Evolutionary conservation across 2,888 invertebrate species (phyloP).

Genomic region (Cristatella mucedo): DNA sequence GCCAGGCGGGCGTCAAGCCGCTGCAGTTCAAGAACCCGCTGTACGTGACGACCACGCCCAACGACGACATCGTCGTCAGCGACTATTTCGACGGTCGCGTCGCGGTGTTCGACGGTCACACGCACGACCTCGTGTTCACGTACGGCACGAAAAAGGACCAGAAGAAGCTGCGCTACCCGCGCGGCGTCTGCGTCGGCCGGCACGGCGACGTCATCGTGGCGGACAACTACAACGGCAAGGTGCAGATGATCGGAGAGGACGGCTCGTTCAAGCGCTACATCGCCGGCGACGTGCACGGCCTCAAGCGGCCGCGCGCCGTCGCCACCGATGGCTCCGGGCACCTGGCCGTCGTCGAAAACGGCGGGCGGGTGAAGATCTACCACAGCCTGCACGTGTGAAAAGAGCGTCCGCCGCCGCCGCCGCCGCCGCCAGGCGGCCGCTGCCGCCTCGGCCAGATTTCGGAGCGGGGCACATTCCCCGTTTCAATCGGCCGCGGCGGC

Average conservation of each 20-base stretch:
- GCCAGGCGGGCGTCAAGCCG: constrained; percentile 6
- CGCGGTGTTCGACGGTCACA: constrained; percentile 5
- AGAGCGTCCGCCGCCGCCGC: no score
- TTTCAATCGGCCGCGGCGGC: no score
- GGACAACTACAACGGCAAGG: constrained; percentile 9
- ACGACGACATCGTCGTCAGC: constrained; percentile 5
- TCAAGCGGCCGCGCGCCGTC: constrained; percentile 1
- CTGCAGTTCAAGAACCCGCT: constrained; percentile 5
- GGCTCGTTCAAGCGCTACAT: constrained; percentile 4
- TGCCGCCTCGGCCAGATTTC: no score
- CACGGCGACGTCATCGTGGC: constrained; percentile 2
- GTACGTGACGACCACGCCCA: constrained; percentile 2
- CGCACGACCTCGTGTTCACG: constrained; percentile 7
- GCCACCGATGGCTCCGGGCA: constrained; percentile 5
- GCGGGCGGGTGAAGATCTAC: constrained; percentile 3
- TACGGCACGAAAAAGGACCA: constrained; percentile 4
- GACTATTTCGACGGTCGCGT: constrained; percentile 4
- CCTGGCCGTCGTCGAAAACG: constrained; percentile 1
- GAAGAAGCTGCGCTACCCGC: constrained; percentile 3
- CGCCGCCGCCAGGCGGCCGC: no score
- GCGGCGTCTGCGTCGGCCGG: neutral
- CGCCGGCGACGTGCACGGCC: constrained; percentile 5
- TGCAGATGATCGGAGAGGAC: constrained; percentile 5
- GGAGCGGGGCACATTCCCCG: no score
- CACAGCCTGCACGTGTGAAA: no score